Percentiles rank a stretch among this genome's conserved stretches.
These are phyloP conservation scores for Caenorhabditis becei DNA, from an alignment of 2,888 invertebrate genomes.

Conservation along the genomic window DNA sequence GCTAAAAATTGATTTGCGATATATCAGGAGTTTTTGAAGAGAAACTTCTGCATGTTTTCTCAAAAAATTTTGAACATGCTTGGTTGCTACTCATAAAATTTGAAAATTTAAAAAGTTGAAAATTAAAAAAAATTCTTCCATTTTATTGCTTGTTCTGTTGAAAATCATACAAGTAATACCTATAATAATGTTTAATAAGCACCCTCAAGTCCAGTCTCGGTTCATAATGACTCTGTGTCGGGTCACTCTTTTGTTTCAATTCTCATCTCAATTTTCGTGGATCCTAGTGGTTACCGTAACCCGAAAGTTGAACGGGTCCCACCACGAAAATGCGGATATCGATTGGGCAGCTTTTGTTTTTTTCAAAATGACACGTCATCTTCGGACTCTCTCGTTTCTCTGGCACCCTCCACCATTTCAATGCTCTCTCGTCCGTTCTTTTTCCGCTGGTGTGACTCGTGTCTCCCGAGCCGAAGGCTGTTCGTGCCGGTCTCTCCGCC, in stretches of 20 bases:
- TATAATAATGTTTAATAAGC: too few species aligned
- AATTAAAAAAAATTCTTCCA: too few species aligned
- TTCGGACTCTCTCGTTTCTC: conserved; percentile 23
- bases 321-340: neutral
- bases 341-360: neutral
- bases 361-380: conserved; percentile 46
- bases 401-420: conserved; percentile 4
- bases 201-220: too few species aligned
- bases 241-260: too few species aligned
- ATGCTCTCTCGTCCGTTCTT: conserved; percentile 41
- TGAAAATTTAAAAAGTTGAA: too few species aligned
- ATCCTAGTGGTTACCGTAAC: neutral
- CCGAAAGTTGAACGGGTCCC: neutral
- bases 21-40: too few species aligned
- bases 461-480: conserved; percentile 31
- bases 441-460: neutral
- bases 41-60: too few species aligned
- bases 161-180: too few species aligned
- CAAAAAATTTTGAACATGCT: too few species aligned
- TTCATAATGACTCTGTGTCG: too few species aligned
- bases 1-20: neutral
- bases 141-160: neutral
- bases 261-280: neutral
- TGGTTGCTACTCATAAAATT: too few species aligned
- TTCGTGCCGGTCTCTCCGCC: conserved; percentile 11